Conservation (phyloP, 2,113 vertebrate genomes). For the Channa argus region DNA sequence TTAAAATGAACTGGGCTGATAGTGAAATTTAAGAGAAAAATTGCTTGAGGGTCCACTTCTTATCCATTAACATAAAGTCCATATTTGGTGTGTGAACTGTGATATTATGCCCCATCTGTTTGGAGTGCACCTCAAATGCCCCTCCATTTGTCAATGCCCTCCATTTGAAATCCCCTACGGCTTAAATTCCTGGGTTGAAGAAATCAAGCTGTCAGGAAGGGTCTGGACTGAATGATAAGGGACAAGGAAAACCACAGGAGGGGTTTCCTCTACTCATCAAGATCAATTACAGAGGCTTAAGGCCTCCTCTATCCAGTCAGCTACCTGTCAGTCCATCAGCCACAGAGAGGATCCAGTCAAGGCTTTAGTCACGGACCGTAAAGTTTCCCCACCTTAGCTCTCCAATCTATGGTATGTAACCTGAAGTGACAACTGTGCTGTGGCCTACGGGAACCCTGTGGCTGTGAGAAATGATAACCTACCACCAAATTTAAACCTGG, state of each 20-base stretch:
- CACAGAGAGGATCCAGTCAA: constrained; percentile 49
- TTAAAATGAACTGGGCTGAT: not conserved
- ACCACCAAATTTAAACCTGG: constrained; percentile 52
- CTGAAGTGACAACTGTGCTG: constrained; percentile 55
- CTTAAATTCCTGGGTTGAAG: constrained; percentile 65
- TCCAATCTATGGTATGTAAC: constrained; percentile 60
- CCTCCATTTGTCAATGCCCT: constrained; percentile 62
- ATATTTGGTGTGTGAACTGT: constrained; percentile 25
- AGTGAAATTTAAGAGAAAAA: constrained; percentile 3
- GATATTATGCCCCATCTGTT: constrained; percentile 49
- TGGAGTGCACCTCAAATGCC: constrained; percentile 54
- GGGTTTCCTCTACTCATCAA: constrained; percentile 66
- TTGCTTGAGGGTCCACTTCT: not conserved
- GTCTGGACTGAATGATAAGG: constrained; percentile 66
- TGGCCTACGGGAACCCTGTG: constrained; percentile 35
- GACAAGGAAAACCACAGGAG: constrained; percentile 55
- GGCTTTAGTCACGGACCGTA: constrained; percentile 69
- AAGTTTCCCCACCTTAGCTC: constrained; percentile 48
- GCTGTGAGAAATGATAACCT: constrained; percentile 69
- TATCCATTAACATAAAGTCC: constrained; percentile 34
- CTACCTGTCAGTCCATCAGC: constrained; percentile 59
- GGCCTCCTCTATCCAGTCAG: constrained; percentile 28
- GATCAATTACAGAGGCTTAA: constrained; percentile 74
- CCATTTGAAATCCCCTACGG: constrained; percentile 62
- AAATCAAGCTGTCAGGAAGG: constrained; percentile 73